Percentiles rank a stretch among this genome's conserved stretches.
Evolutionary conservation across 2,888 invertebrate genomes (phyloP).

Genomic region (Agonopterix subpropinquella): DNA sequence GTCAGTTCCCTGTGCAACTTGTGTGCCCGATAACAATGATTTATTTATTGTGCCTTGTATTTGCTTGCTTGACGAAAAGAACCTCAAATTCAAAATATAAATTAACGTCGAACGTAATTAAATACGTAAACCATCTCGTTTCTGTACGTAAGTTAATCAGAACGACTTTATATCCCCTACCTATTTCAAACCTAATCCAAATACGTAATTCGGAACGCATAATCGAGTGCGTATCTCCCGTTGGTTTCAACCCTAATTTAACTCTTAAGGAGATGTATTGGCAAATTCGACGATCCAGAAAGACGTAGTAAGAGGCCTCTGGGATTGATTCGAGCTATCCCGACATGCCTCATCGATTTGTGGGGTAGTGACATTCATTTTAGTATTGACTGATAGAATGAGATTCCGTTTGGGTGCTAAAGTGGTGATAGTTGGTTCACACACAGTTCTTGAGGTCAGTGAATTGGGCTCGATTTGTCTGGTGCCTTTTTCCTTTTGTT

Average conservation of each 20-base stretch:
- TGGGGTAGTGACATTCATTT: conserved; percentile 34
- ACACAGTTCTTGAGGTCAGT: too few relatives aligned
- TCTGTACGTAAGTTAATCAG: conserved; percentile 4
- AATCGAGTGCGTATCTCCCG: conserved; percentile 41
- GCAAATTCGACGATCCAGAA: conserved; percentile 47
- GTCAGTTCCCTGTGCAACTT: too few relatives aligned
- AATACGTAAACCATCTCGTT: too few relatives aligned
- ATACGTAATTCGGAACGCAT: conserved; percentile 35
- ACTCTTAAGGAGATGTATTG: conserved; percentile 61
- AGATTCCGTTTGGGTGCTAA: too few relatives aligned
- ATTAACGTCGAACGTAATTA: too few relatives aligned
- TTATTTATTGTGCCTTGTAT: too few relatives aligned
- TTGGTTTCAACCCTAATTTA: conserved; percentile 68
- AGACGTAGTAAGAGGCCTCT: conserved; percentile 50
- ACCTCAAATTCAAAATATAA: too few relatives aligned
- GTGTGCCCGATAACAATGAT: too few relatives aligned
- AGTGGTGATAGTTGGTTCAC: too few relatives aligned
- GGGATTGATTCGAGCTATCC: conserved; percentile 48
- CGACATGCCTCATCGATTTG: conserved; percentile 47
- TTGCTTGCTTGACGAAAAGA: too few relatives aligned
- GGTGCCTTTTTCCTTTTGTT: too few relatives aligned
- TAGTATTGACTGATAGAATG: conserved; percentile 7
- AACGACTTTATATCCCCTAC: conserved; percentile 6
- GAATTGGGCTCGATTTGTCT: too few relatives aligned
- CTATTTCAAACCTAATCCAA: conserved; percentile 16